These are phyloP conservation scores for Drosophila rellima DNA, from an alignment of 2,888 invertebrate species.

Conservation along the genomic window DNA sequence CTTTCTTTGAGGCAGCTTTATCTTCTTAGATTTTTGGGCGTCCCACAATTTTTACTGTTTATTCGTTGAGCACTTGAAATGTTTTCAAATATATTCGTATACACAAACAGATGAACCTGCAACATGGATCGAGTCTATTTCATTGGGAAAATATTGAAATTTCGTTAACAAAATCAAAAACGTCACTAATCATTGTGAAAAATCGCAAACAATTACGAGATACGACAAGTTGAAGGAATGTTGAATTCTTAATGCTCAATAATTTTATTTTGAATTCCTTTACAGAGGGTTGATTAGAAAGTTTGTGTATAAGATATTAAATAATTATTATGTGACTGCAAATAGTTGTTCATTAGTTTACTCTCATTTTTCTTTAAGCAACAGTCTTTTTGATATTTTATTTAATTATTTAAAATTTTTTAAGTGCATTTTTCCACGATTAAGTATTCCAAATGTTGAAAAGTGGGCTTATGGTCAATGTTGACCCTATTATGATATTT, in stretches of 20 bases:
- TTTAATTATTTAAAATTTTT: no score
- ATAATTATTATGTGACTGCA: no score
- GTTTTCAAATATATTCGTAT: slow-evolving; percentile 41
- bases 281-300: no score
- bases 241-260: neutral
- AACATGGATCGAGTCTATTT: slow-evolving; percentile 3
- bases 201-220: slow-evolving; percentile 24
- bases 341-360: no score
- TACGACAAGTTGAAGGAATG: slow-evolving; percentile 18
- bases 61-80: slow-evolving; percentile 67
- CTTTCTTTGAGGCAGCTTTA: slow-evolving; percentile 20
- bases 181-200: slow-evolving; percentile 11
- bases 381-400: no score
- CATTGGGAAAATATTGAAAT: neutral
- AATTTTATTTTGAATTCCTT: neutral
- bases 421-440: no score
- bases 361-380: no score
- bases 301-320: no score
- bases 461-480: slow-evolving; percentile 10
- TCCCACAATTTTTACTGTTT: slow-evolving; percentile 52
- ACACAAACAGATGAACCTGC: slow-evolving; percentile 35
- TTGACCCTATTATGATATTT: slow-evolving; percentile 22
- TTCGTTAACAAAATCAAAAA: neutral
- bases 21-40: slow-evolving; percentile 15
- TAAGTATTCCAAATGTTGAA: neutral